Evolutionary conservation across 2,113 vertebrate species (phyloP).

Genomic region (Solea solea): DNA sequence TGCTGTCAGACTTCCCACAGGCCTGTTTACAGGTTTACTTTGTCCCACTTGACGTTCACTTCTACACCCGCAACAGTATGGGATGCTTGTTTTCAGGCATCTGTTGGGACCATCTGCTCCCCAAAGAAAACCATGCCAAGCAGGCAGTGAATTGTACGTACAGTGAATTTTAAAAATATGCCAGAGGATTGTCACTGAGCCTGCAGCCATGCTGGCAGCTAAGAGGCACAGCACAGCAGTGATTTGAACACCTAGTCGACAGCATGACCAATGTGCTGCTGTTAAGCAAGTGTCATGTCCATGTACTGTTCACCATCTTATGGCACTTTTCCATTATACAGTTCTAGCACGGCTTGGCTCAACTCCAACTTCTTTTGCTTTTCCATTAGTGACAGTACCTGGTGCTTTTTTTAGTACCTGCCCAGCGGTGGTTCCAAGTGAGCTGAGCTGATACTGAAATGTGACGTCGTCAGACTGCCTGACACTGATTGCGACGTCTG

Average conservation of each 20-base stretch:
- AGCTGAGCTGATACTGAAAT: too few species aligned
- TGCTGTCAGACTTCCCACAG: slow-evolving; percentile 41
- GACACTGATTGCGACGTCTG: too few species aligned
- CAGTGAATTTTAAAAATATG: slow-evolving; percentile 15
- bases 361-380: too few species aligned
- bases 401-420: too few species aligned
- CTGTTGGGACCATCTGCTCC: slow-evolving; percentile 53
- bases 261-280: neutral
- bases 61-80: slow-evolving; percentile 13
- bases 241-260: neutral
- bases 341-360: too few species aligned
- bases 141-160: slow-evolving; percentile 9
- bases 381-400: too few species aligned
- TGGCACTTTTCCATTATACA: too few species aligned
- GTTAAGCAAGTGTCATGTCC: neutral
- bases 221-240: neutral
- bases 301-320: neutral
- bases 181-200: slow-evolving; percentile 13
- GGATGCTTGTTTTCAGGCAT: slow-evolving; percentile 48
- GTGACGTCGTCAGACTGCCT: too few species aligned
- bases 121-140: slow-evolving; percentile 28
- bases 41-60: slow-evolving; percentile 37
- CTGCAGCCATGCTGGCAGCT: neutral
- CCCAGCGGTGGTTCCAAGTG: too few species aligned
- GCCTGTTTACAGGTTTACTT: slow-evolving; percentile 14